A percentile compares a stretch with the other conserved stretches of the same genome.
These are phyloP conservation scores for Macquaria ambigua DNA, from an alignment of 2,113 vertebrate genomes.

Conservation along the genomic window DNA sequence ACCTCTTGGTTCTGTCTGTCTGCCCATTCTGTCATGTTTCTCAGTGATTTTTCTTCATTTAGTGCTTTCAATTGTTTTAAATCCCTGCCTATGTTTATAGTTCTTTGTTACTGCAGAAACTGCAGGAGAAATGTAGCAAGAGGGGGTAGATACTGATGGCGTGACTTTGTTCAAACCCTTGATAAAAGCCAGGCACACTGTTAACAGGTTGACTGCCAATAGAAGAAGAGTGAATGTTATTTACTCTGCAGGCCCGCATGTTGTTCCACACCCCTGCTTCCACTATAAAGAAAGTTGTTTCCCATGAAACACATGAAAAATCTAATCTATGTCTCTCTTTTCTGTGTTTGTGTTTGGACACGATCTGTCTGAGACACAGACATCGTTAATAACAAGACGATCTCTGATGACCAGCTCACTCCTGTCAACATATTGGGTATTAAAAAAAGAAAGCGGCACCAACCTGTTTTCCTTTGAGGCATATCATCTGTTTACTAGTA, in stretches of 20 bases:
- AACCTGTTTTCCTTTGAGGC: slow-evolving; percentile 57
- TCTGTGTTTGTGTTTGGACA: background rate
- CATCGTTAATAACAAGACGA: background rate
- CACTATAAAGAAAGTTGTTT: slow-evolving; percentile 4
- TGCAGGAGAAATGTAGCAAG: background rate
- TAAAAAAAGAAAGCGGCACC: slow-evolving; percentile 23
- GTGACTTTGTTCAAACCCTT: slow-evolving; percentile 3
- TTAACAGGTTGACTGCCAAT: slow-evolving; percentile 53
- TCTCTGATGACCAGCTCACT: slow-evolving; percentile 18
- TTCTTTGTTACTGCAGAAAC: slow-evolving; percentile 2
- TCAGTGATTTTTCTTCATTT: background rate
- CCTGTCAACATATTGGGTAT: slow-evolving; percentile 21
- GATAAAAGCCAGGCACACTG: background rate
- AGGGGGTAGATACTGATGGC: background rate
- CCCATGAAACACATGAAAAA: slow-evolving; percentile 32
- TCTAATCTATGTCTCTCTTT: background rate
- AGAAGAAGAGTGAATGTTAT: slow-evolving; percentile 15
- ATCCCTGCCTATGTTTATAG: slow-evolving; percentile 6
- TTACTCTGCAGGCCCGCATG: slow-evolving; percentile 38
- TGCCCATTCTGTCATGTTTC: background rate
- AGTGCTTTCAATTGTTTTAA: background rate
- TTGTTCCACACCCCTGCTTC: slow-evolving; percentile 7
- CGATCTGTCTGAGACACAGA: background rate
- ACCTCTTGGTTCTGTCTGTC: background rate
- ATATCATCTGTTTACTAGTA: slow-evolving; percentile 70